Evolutionary conservation across 2,888 invertebrate genomes (phyloP), one percentile per base, ranked within the genome.

Genomic region (Augochlorella aurata): DNA sequence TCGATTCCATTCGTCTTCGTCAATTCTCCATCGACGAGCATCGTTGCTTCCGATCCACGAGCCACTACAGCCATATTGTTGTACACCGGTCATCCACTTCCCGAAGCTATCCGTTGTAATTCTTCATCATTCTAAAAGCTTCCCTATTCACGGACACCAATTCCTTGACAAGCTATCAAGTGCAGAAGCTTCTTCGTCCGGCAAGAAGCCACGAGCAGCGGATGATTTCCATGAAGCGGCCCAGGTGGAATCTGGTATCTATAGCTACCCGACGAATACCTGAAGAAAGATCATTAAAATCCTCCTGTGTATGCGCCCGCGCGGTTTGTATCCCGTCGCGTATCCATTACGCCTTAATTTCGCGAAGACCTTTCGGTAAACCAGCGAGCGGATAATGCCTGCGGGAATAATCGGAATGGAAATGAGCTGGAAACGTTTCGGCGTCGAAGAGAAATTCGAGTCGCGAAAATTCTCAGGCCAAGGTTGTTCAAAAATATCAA

Each of bases 281-380:
- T 86, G 87, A 81, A 83, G 87, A 83, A 87, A 85, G 87, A 87
- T 87, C 88, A 87, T 87, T 87, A 87, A 87, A 87, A 87, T 88
- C 86, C 81, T 76, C 67, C 77, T 82, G 79, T 81, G 86, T 82
- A 78, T 79, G 72, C 80, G 73, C 85, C 69, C 85, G 75, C 87
- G 81, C 85, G 87, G 83, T 87, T 87, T 84, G 81, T 83, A 81
- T 75, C 87, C 87, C 86, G 88, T 87, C 85, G 87, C 82, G 86
- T 85, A 87, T 81, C 86, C 84, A 87, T 87, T 87, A 87, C 83
- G 77, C 83, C 87, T 81, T 81, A 81, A 87, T 87, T 87, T 87
- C 77, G 85, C 86, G 74, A 79, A 83, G 77, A 52, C 79, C 83
- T 82, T 82, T 86, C 82, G 75, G 81, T 79, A 78, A 87, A 76